Base-by-base conservation (phyloP, 2,888 invertebrate species). In the Synanthedon andrenaeformis region DNA sequence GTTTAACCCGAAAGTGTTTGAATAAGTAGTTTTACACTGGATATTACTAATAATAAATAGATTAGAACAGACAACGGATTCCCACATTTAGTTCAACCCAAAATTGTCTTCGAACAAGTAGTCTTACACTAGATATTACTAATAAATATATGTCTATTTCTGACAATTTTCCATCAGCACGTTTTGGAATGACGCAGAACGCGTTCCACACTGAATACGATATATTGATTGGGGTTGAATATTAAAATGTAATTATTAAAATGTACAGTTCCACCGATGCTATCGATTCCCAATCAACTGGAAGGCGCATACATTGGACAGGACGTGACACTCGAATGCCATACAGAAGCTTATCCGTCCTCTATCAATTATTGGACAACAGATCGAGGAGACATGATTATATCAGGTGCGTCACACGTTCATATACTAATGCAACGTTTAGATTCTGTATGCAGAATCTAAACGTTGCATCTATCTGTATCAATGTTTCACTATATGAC, bases 351-450 rank as follows among this genome's bases (percentile, higher is more conserved):
- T 49, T 96, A 94, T 78, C 96, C 96, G 42, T 93, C 94, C 59
- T 96, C 96, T 53, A 96, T 96, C 77, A 96, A 96, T 89, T 97
- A 96, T 79, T 97, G 96, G 96, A 96, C 96, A 42, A 96, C 94
- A 6, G 95, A 96, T 67, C 90, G 93, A 56, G 96, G 96, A 51
- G 95, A 96, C 74, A 96, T 96, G 96, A 96, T 96, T 69, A 94
- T 96, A 85, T 95, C 96, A 83, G 96, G 96, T 95, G 85, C 84
- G 77, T 10, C 35, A 35, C 35, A 35, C 35, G 35, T 35, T 35
- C 8, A 35, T 35, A 45, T 45, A 45, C 11, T 45, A 12, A 13
- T 45, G 14, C 14, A 13, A 12, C 12, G 13, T n/a, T 45, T 45
- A 45, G n/a, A n/a, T 13, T 45, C 45, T 45, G 14, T 13, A 45